These are phyloP conservation scores for Drosophila borborema DNA, from an alignment of 2,888 invertebrate genomes.

Conservation along the genomic window DNA sequence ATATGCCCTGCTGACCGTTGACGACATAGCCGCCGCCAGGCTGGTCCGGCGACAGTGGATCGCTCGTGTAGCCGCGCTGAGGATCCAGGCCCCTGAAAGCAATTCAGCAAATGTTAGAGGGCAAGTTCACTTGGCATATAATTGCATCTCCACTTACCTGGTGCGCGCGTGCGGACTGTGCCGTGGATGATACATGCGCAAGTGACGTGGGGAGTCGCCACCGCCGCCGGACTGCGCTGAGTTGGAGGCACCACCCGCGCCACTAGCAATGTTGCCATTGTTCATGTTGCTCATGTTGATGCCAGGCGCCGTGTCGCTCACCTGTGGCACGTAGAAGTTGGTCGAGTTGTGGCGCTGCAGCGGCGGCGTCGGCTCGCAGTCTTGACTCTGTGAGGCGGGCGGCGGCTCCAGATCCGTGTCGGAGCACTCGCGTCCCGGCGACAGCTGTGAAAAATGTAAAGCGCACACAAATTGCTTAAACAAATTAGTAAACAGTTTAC, in stretches of 20 bases:
- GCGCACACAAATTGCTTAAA: conserved; percentile 1
- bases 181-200: conserved; percentile 86
- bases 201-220: conserved; percentile 86
- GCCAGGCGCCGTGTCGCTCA: conserved; percentile 81
- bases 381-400: conserved; percentile 95
- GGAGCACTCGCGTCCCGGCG: conserved; percentile 92
- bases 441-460: conserved; percentile 87
- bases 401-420: conserved; percentile 95
- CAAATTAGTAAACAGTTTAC: conserved; percentile 8
- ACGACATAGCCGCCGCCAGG: conserved; percentile 83
- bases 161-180: conserved; percentile 93
- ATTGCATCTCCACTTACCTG: conserved; percentile 84
- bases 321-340: conserved; percentile 93
- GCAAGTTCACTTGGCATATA: neutral
- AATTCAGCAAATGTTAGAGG: neutral
- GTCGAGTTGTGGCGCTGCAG: conserved; percentile 94
- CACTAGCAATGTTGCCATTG: conserved; percentile 76
- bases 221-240: conserved; percentile 65
- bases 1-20: conserved; percentile 75
- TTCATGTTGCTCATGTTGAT: conserved; percentile 43
- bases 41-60: conserved; percentile 88
- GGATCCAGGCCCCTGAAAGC: conserved; percentile 87
- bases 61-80: conserved; percentile 87
- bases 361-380: conserved; percentile 96
- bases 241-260: conserved; percentile 43